phyloP scores from a whole-genome alignment of 2,797 vertebrate genomes.

The Danio choprae region DNA sequence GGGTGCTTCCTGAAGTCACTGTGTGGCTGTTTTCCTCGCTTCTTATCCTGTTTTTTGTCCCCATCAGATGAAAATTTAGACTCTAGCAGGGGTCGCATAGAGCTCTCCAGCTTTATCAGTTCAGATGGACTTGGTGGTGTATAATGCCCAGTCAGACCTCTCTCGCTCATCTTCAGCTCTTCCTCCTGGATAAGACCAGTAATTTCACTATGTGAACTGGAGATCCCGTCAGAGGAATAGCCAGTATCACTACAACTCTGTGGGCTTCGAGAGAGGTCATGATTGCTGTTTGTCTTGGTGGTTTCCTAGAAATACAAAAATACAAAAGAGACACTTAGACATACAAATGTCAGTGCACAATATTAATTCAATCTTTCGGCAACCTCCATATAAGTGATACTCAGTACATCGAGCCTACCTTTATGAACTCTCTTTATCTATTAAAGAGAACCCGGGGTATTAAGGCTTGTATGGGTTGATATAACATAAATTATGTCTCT shows the following conservation, averaged over 20 bases:
- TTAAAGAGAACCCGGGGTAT: too few relatives aligned
- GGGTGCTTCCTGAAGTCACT: conserved; percentile 82
- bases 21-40: conserved; percentile 70
- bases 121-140: conserved; percentile 92
- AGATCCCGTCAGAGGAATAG: conserved; percentile 97
- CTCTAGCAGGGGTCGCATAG: conserved; percentile 89
- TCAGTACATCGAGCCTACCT: neutral
- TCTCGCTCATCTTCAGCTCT: conserved; percentile 91
- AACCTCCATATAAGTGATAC: neutral
- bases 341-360: conserved; percentile 41
- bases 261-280: conserved; percentile 94
- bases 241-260: conserved; percentile 98
- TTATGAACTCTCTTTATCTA: too few relatives aligned
- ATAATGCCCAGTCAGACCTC: conserved; percentile 81
- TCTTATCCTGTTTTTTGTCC: conserved; percentile 74
- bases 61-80: conserved; percentile 80
- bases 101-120: conserved; percentile 92
- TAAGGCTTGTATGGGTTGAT: too few relatives aligned
- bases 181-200: conserved; percentile 95
- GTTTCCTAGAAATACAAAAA: conserved; percentile 74
- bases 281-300: conserved; percentile 90
- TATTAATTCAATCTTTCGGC: neutral
- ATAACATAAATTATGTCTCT: too few relatives aligned
- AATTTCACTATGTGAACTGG: conserved; percentile 98
- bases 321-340: conserved; percentile 34